These are phyloP conservation scores for Aspidiotus destructor DNA, from an alignment of 2,888 invertebrate species.

Conservation along the genomic window DNA sequence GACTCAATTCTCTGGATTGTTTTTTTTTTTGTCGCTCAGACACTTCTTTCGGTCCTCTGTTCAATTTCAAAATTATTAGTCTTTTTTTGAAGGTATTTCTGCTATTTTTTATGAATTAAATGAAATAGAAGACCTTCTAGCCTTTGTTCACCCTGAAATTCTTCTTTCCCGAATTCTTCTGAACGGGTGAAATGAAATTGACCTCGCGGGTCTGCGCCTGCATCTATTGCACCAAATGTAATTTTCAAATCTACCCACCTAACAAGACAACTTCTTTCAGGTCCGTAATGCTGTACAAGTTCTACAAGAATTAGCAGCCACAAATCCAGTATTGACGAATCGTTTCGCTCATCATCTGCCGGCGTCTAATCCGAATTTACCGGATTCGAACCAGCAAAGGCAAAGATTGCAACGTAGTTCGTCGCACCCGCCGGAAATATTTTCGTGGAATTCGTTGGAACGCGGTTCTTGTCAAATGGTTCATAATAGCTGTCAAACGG, in stretches of 20 bases:
- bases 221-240: too few species aligned
- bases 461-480: conserved; percentile 14
- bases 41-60: too few species aligned
- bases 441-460: conserved; percentile 54
- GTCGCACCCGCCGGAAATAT: conserved; percentile 76
- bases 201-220: too few species aligned
- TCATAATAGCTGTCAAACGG: conserved; percentile 17
- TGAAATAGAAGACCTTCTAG: too few species aligned
- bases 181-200: too few species aligned
- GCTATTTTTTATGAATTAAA: too few species aligned
- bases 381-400: conserved; percentile 39
- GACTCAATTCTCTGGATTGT: too few species aligned
- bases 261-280: conserved; percentile 43
- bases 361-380: conserved; percentile 72
- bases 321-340: conserved; percentile 40
- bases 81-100: too few species aligned
- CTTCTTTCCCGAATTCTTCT: too few species aligned
- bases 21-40: too few species aligned
- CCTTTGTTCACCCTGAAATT: too few species aligned
- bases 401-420: conserved; percentile 59
- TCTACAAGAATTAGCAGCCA: conserved; percentile 65
- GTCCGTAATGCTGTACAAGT: conserved; percentile 75
- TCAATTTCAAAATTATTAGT: too few species aligned
- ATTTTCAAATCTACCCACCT: neutral
- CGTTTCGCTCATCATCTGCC: conserved; percentile 48